Evolutionary conservation across 92 coral and sea anemone genomes (phyloP).

Genomic region (Siderastrea radians): DNA sequence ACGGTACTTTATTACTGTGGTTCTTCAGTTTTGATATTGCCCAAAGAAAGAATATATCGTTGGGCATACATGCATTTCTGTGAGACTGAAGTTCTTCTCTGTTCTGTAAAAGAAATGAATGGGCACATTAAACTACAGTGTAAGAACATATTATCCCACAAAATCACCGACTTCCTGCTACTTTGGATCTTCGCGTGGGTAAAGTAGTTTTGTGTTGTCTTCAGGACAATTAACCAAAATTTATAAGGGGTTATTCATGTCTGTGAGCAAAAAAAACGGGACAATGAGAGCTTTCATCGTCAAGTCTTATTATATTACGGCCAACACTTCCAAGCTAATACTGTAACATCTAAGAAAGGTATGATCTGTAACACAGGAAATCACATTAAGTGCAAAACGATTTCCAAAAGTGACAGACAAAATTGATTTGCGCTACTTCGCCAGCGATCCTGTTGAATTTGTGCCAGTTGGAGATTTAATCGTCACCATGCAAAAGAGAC

Average conservation of each 20-base stretch:
- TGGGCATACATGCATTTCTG: no score
- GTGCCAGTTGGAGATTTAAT: not conserved
- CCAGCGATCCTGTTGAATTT: not conserved
- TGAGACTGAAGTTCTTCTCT: not conserved
- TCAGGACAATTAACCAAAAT: constrained; percentile 9
- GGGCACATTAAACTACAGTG: not conserved
- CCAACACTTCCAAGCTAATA: not conserved
- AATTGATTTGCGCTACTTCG: not conserved
- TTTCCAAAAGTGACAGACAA: not conserved
- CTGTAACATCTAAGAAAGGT: constrained; percentile 7
- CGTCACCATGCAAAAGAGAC: not conserved
- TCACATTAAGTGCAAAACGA: not conserved
- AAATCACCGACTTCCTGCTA: constrained; percentile 31
- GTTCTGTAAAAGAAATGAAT: not conserved
- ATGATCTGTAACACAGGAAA: not conserved
- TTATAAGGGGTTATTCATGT: constrained; percentile 33
- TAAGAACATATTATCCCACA: constrained; percentile 4
- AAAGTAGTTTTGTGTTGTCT: constrained; percentile 49
- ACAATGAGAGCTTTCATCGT: constrained; percentile 38
- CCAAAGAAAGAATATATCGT: no score
- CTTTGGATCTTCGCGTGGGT: constrained; percentile 47
- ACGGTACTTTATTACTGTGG: not conserved
- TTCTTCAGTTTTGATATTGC: no score
- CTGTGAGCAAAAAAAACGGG: constrained; percentile 7
- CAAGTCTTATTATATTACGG: not conserved